These are phyloP conservation scores for Lithophane ornitopus DNA, from an alignment of 2,888 invertebrate genomes.

Conservation along the genomic window DNA sequence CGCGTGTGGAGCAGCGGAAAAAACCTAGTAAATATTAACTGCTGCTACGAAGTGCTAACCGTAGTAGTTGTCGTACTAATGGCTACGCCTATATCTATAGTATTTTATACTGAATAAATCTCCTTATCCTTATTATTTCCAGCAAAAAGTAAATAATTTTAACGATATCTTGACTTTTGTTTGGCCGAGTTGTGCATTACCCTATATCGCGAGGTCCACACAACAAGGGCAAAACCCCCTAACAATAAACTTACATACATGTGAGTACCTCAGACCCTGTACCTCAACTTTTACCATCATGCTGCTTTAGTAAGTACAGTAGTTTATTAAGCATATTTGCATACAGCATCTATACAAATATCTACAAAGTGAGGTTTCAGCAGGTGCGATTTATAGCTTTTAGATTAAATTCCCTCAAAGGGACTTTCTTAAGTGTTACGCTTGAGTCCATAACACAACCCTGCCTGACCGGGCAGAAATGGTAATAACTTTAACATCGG, in stretches of 20 bases:
- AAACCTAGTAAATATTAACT: background rate
- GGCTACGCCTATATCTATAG: background rate
- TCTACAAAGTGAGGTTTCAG: conserved; percentile 29
- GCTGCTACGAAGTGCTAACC: background rate
- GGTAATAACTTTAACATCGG: conserved; percentile 30
- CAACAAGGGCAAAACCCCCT: background rate
- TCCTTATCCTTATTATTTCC: background rate
- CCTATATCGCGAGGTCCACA: background rate
- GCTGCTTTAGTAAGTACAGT: background rate
- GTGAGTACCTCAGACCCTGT: background rate
- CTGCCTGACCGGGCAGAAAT: conserved; percentile 10
- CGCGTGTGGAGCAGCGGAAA: too few species aligned
- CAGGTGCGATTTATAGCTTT: conserved; percentile 56
- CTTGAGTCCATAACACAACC: conserved; percentile 22
- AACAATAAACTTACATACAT: background rate
- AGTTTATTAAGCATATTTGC: background rate
- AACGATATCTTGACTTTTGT: background rate
- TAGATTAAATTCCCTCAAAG: conserved; percentile 46
- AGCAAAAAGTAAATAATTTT: background rate
- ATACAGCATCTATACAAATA: conserved; percentile 19
- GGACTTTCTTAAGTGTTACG: conserved; percentile 27
- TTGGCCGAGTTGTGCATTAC: background rate
- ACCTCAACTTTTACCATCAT: background rate
- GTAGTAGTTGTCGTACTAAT: background rate
- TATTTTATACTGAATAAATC: background rate